Conservation (phyloP, 2,113 vertebrate species). For the Spea multiplicata region DNA sequence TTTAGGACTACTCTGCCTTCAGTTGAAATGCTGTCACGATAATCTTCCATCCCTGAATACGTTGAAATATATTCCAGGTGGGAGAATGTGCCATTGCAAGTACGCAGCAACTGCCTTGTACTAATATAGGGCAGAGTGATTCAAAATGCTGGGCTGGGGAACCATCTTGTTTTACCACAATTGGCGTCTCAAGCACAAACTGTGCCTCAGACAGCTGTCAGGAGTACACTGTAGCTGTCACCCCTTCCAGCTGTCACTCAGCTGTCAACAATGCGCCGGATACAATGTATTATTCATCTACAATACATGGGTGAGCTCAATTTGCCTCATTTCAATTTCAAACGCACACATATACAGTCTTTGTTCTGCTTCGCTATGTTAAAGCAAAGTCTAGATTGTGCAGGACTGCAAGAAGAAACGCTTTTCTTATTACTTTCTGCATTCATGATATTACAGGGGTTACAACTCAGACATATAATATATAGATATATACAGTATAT, state of each 20-base stretch:
- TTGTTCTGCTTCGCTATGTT: conserved; percentile 30
- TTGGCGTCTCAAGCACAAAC: background rate
- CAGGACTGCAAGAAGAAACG: background rate
- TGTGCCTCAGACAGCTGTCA: conserved; percentile 32
- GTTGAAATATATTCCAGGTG: background rate
- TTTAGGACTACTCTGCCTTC: too few species aligned
- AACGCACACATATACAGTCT: conserved; percentile 31
- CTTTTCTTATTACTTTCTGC: conserved; percentile 10
- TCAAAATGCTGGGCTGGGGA: background rate
- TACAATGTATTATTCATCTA: conserved; percentile 47
- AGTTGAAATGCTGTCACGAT: background rate
- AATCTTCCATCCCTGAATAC: background rate
- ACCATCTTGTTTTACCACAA: conserved; percentile 20
- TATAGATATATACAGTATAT: too few species aligned
- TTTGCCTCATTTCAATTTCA: conserved; percentile 46
- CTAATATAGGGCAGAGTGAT: conserved; percentile 7
- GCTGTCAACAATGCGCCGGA: conserved; percentile 24
- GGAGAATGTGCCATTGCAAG: background rate
- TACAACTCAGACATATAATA: too few species aligned
- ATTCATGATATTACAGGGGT: too few species aligned
- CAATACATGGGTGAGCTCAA: conserved; percentile 35
- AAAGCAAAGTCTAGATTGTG: conserved; percentile 15
- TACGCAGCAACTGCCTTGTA: background rate
- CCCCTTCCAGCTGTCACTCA: conserved; percentile 26
- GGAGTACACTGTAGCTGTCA: conserved; percentile 25